phyloP scores from a whole-genome alignment of 2,113 vertebrate genomes.

The Archocentrus centrarchus region DNA sequence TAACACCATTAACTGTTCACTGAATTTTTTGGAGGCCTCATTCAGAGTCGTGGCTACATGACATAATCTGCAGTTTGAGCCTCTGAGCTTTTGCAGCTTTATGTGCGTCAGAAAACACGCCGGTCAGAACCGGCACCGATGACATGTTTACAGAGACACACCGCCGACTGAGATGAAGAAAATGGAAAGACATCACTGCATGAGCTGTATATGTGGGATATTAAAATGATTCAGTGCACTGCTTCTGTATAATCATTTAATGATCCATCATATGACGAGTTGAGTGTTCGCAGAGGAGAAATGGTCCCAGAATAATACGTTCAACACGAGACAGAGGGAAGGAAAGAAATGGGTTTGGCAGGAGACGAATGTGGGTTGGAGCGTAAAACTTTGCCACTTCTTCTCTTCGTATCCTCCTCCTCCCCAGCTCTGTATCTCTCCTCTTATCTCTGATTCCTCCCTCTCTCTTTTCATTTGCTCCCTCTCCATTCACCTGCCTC shows the following conservation, averaged over 20 bases:
- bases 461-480: slow-evolving; percentile 6
- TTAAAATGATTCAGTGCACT: slow-evolving; percentile 26
- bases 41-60: neutral
- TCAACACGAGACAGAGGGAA: slow-evolving; percentile 8
- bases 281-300: slow-evolving; percentile 47
- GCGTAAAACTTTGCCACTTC: neutral
- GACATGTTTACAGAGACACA: neutral
- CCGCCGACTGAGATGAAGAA: neutral
- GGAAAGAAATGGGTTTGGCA: slow-evolving; percentile 31
- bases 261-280: slow-evolving; percentile 48
- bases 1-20: neutral
- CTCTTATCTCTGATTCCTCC: slow-evolving; percentile 29
- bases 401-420: neutral
- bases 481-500: slow-evolving; percentile 43
- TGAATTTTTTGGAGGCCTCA: neutral
- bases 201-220: slow-evolving; percentile 27
- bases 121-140: neutral
- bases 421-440: neutral
- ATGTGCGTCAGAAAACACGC: neutral
- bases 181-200: neutral
- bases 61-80: neutral
- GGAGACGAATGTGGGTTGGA: slow-evolving; percentile 33
- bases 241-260: slow-evolving; percentile 30
- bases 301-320: slow-evolving; percentile 40
- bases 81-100: neutral